Evolutionary conservation across 2,797 vertebrate genomes (phyloP), one percentile per base, ranked within the genome.

Genomic region (Tapera naevia): DNA sequence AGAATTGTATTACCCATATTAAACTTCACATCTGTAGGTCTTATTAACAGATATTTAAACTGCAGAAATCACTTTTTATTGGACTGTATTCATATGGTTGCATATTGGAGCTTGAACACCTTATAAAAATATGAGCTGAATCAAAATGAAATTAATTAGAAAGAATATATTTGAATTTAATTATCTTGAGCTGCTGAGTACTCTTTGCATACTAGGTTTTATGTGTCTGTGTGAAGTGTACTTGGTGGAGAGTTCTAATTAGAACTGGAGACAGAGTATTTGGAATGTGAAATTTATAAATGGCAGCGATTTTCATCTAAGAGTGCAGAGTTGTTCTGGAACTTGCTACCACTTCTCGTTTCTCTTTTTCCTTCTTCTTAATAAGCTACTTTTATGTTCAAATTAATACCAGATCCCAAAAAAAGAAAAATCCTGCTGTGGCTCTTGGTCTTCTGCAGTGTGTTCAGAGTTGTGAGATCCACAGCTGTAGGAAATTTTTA

Each of bases 201-300:
- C 33, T 85, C 84, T 80, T 81, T 86, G 73, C n/a, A 5, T 82
- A 67, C 32, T 66, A 67, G 62, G 28, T 43, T 89, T 92, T 90
- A 70, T 85, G 39, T 64, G 39, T 94, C 60, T 86, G 18, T 73
- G 69, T 80, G 80, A 96, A 93, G 80, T 64, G 50, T 84, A 81
- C 71, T 92, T 91, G 66, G 66, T 94, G 66, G 67, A 89, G 89
- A 96, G 64, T 83, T 95, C 92, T 94, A 96, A 94, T 95, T 93
- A 81, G 51, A 86, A 48, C 54, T 81, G 89, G 80, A 91, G 78
- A 51, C 76, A 61, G 70, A 75, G 10, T 64, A 80, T 95, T 80
- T 87, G 79, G 79, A 87, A 95, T 78, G 48, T 54, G 66, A 88
- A 94, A 88, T 89, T 67, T 84, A 43, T 78, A 93, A 93, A 78